Percentiles rank a stretch among this genome's conserved stretches.
Conservation (phyloP, 2,888 invertebrate genomes). For the Clostera curtula region DNA sequence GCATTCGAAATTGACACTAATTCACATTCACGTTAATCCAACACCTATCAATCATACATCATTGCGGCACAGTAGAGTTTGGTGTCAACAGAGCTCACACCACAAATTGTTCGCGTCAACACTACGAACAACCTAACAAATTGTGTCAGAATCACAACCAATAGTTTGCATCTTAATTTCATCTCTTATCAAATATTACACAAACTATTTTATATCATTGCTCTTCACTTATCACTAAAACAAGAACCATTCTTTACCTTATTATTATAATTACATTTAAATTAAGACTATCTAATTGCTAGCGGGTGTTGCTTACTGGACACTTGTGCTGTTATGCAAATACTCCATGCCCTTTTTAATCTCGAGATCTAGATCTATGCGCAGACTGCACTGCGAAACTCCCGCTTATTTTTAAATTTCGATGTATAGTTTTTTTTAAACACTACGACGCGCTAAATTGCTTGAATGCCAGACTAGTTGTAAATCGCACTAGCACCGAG, state of each 20-base stretch:
- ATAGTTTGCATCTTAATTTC: slow-evolving; percentile 74
- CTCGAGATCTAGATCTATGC: slow-evolving; percentile 35
- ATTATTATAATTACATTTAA: slow-evolving; percentile 67
- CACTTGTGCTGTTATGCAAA: slow-evolving; percentile 51
- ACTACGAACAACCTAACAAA: slow-evolving; percentile 72
- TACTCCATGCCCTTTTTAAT: slow-evolving; percentile 43
- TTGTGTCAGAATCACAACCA: slow-evolving; percentile 75
- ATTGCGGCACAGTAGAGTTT: no score
- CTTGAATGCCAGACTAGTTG: no score
- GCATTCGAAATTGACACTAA: no score
- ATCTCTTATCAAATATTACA: slow-evolving; percentile 71
- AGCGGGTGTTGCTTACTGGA: slow-evolving; percentile 68
- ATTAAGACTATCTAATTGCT: slow-evolving; percentile 71
- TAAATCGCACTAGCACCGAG: no score
- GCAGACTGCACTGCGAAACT: slow-evolving; percentile 26
- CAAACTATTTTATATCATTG: slow-evolving; percentile 74
- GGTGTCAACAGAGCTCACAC: no score
- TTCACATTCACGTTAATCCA: no score
- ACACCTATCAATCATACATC: no score
- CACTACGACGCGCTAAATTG: no score
- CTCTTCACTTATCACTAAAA: slow-evolving; percentile 71
- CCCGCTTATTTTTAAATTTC: no score
- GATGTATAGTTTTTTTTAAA: no score
- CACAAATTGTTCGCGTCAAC: slow-evolving; percentile 53
- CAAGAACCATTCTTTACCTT: slow-evolving; percentile 74